phyloP scores from a whole-genome alignment of 2,888 invertebrate genomes.

The Tanytarsus gracilentus region DNA sequence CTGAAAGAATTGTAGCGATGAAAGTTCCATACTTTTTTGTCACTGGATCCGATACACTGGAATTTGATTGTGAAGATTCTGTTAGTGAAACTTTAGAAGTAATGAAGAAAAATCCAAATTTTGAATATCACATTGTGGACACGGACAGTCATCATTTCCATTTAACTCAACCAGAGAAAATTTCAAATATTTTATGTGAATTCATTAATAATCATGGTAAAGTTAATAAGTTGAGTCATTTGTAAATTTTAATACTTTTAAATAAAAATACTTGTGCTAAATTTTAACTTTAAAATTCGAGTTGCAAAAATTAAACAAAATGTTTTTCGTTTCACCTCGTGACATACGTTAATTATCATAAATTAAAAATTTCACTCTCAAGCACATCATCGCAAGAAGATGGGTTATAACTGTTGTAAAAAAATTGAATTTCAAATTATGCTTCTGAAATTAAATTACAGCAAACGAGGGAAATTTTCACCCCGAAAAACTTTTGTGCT shows the following conservation, averaged over 20 bases:
- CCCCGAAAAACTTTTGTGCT: no score
- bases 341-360: not conserved
- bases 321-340: no score
- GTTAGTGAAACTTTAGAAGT: slow-evolving; percentile 46
- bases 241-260: no score
- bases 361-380: not conserved
- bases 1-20: slow-evolving; percentile 46
- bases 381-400: not conserved
- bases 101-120: slow-evolving; percentile 48
- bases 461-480: slow-evolving; percentile 20
- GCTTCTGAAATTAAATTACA: slow-evolving; percentile 2
- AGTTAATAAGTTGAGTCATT: no score
- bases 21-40: slow-evolving; percentile 52
- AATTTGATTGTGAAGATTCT: slow-evolving; percentile 44
- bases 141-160: slow-evolving; percentile 64
- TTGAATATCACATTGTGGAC: slow-evolving; percentile 52
- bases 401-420: not conserved
- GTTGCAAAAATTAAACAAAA: not conserved
- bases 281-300: not conserved
- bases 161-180: slow-evolving; percentile 54
- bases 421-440: slow-evolving; percentile 11
- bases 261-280: no score
- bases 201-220: no score
- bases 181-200: no score
- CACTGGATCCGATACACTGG: slow-evolving; percentile 46